These are phyloP conservation scores for Onthophagus sagittarius DNA, from an alignment of 2,888 invertebrate species.

Conservation along the genomic window DNA sequence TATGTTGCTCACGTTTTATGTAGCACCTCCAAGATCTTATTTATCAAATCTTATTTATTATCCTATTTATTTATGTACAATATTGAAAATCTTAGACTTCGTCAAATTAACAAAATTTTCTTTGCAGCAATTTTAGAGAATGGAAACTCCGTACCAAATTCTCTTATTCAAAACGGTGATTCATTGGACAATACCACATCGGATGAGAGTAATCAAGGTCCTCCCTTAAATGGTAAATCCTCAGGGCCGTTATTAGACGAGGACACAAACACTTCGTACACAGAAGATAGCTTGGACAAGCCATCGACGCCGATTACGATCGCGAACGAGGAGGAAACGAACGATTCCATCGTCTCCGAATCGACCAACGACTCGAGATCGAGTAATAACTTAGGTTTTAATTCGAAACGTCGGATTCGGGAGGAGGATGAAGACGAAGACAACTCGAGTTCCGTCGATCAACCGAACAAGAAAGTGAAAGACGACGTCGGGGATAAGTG, in stretches of 20 bases:
- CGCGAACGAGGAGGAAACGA: conserved; percentile 53
- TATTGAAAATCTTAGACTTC: too few relatives aligned
- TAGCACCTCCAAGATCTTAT: too few relatives aligned
- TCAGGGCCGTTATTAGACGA: conserved; percentile 57
- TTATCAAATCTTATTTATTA: too few relatives aligned
- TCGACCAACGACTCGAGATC: conserved; percentile 48
- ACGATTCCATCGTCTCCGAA: conserved; percentile 51
- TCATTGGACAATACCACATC: conserved; percentile 51
- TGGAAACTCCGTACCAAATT: conserved; percentile 42
- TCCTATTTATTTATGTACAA: too few relatives aligned
- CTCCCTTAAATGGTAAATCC: conserved; percentile 52
- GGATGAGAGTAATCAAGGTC: conserved; percentile 79
- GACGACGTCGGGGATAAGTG: conserved; percentile 51
- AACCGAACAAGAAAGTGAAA: conserved; percentile 54
- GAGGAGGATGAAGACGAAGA: conserved; percentile 38
- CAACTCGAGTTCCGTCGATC: conserved; percentile 49
- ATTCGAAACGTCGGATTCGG: conserved; percentile 35
- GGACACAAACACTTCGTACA: conserved; percentile 71
- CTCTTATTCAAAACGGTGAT: conserved; percentile 49
- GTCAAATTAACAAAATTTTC: too few relatives aligned
- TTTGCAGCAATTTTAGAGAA: conserved; percentile 40
- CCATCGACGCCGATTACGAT: conserved; percentile 55
- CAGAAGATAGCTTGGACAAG: conserved; percentile 70
- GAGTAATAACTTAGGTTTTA: conserved; percentile 16
- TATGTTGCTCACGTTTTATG: too few relatives aligned